A percentile compares a stretch with the other conserved stretches of the same genome.
Evolutionary conservation across 2,888 invertebrate species (phyloP).

Genomic region (Heteromyza rotundicornis): DNA sequence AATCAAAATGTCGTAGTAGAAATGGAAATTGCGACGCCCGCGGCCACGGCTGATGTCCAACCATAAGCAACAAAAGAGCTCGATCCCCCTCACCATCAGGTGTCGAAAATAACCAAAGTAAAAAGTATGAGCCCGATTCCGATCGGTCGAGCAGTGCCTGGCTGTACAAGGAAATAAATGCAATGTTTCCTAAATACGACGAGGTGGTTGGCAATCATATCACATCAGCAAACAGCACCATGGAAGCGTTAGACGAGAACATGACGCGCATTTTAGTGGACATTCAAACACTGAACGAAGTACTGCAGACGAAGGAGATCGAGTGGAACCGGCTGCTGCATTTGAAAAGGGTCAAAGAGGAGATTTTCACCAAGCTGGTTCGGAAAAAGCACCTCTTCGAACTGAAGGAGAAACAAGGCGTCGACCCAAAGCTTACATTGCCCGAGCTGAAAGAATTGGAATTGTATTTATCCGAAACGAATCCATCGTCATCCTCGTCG

Average conservation of each 20-base stretch:
- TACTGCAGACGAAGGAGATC: conserved; percentile 80
- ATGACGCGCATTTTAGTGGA: conserved; percentile 72
- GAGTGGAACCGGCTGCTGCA: conserved; percentile 87
- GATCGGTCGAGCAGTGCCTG: conserved; percentile 35
- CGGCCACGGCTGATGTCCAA: too few species aligned
- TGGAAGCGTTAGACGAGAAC: conserved; percentile 69
- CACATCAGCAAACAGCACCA: conserved; percentile 67
- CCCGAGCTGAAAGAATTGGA: conserved; percentile 37
- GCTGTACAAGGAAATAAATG: conserved; percentile 49
- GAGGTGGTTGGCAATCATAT: conserved; percentile 52
- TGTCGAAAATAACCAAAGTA: background rate
- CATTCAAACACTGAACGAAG: conserved; percentile 74
- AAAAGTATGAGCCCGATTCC: background rate
- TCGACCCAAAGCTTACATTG: conserved; percentile 33
- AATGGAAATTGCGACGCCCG: too few species aligned
- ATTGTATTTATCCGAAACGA: conserved; percentile 29
- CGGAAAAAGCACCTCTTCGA: conserved; percentile 71
- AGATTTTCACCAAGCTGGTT: conserved; percentile 74
- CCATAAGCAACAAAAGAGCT: background rate
- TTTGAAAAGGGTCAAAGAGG: conserved; percentile 84
- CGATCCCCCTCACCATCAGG: background rate
- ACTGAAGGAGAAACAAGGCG: conserved; percentile 46
- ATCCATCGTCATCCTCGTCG: conserved; percentile 6
- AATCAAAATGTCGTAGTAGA: too few species aligned
- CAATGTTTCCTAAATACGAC: conserved; percentile 42